Evolutionary conservation across 2,888 invertebrate species (phyloP).

Genomic region (Netelia virgata): DNA sequence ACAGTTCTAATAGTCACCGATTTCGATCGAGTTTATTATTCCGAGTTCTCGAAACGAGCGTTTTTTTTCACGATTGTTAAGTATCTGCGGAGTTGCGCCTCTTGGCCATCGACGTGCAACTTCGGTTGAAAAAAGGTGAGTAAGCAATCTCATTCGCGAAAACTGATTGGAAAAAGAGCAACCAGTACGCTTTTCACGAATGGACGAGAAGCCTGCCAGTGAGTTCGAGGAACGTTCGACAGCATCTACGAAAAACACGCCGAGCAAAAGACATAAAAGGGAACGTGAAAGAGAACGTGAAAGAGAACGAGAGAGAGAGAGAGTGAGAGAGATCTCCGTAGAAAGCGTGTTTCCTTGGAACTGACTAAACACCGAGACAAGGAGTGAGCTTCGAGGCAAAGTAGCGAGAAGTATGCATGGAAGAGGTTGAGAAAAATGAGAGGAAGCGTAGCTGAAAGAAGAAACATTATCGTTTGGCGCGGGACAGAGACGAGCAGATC

Average conservation of each 20-base stretch:
- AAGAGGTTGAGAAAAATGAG: constrained; percentile 2
- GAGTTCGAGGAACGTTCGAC: neutral
- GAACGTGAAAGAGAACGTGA: constrained; percentile 30
- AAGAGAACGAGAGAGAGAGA: no score
- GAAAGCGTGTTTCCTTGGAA: constrained; percentile 27
- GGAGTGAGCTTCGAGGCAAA: neutral
- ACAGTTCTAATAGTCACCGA: no score
- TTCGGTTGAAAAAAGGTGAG: constrained; percentile 4
- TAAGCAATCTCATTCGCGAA: neutral
- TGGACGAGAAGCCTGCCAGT: neutral
- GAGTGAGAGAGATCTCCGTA: constrained; percentile 1
- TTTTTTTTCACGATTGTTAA: no score
- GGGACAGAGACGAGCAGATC: constrained; percentile 20
- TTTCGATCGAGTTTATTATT: no score
- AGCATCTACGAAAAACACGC: constrained; percentile 1
- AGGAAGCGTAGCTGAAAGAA: constrained; percentile 4
- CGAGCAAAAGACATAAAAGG: constrained; percentile 33
- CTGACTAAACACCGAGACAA: constrained; percentile 24
- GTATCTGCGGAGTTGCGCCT: neutral
- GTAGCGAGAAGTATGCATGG: constrained; percentile 8
- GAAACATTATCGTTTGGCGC: constrained; percentile 37
- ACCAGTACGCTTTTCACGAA: neutral
- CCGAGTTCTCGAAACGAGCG: no score
- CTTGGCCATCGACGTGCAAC: neutral
- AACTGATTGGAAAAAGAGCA: constrained; percentile 24